Conservation (phyloP, 1,140 invertebrate species). For the Drosophila auraria region DNA sequence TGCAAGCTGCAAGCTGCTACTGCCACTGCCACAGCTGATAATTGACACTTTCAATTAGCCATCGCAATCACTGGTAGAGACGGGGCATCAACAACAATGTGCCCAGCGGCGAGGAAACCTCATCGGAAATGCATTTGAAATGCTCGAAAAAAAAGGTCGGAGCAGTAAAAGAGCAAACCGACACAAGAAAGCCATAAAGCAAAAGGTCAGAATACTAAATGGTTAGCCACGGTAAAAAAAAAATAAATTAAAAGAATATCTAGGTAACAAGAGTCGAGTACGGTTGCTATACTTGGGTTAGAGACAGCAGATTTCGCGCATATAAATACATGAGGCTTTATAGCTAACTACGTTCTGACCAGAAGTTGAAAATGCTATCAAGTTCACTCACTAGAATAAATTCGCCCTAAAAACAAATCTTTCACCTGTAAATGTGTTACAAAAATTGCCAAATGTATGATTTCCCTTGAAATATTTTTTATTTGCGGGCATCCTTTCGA, state of each 20-base stretch:
- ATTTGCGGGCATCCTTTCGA: no score
- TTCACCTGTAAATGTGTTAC: no score
- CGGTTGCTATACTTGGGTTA: neutral
- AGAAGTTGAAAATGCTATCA: no score
- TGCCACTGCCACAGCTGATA: slow-evolving; percentile 31
- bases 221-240: slow-evolving; percentile 16
- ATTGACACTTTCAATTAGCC: slow-evolving; percentile 72
- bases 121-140: slow-evolving; percentile 37
- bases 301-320: no score
- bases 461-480: no score
- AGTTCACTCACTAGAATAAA: no score
- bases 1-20: slow-evolving; percentile 7
- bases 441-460: no score
- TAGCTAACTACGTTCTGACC: no score
- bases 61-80: slow-evolving; percentile 39
- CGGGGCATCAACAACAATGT: slow-evolving; percentile 32
- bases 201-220: slow-evolving; percentile 62
- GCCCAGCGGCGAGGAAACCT: slow-evolving; percentile 25
- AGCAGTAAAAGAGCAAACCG: slow-evolving; percentile 2
- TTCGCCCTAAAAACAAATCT: no score
- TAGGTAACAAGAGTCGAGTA: neutral
- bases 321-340: no score
- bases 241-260: slow-evolving; percentile 3
- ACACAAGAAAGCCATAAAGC: slow-evolving; percentile 31
- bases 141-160: slow-evolving; percentile 19